Evolutionary conservation across 2,888 invertebrate genomes (phyloP).

Genomic region (Drosophila rellima): DNA sequence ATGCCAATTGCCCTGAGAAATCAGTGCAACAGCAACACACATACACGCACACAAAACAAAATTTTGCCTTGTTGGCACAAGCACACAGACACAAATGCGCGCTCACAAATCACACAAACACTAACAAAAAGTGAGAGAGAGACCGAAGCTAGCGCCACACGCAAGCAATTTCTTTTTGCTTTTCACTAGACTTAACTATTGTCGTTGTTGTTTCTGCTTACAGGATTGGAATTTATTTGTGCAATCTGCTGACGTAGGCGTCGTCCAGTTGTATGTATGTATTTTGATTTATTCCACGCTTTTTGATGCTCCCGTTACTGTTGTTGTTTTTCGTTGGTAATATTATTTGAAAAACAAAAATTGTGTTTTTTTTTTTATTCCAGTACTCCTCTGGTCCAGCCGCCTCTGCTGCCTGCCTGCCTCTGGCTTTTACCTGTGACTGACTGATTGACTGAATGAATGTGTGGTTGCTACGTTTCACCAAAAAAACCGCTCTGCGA

Average conservation of each 20-base stretch:
- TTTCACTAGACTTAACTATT: constrained; percentile 48
- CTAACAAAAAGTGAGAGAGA: constrained; percentile 22
- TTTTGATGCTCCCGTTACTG: constrained; percentile 7
- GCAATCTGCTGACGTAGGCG: constrained; percentile 65
- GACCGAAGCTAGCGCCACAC: too few species aligned
- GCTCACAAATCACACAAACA: constrained; percentile 31
- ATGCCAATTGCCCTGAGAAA: constrained; percentile 47
- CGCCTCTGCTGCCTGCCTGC: constrained; percentile 67
- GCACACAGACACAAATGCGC: constrained; percentile 26
- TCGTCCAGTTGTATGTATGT: constrained; percentile 23
- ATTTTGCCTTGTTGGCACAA: constrained; percentile 74
- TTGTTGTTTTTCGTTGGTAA: constrained; percentile 11
- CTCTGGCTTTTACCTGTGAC: constrained; percentile 65
- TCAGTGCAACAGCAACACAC: constrained; percentile 43
- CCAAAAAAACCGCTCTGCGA: constrained; percentile 48
- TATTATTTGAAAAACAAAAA: neutral
- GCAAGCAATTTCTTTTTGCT: constrained; percentile 63
- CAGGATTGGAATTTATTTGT: constrained; percentile 67
- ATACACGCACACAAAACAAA: constrained; percentile 35
- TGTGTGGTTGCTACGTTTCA: constrained; percentile 60
- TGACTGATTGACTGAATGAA: constrained; percentile 39
- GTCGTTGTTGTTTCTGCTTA: constrained; percentile 57
- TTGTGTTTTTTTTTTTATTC: constrained; percentile 6
- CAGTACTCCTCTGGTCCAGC: constrained; percentile 54
- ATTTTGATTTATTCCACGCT: neutral